A percentile compares a stretch with the other conserved stretches of the same genome.
These are phyloP conservation scores for Diarsia mendica DNA, from an alignment of 2,888 invertebrate species.

Conservation along the genomic window DNA sequence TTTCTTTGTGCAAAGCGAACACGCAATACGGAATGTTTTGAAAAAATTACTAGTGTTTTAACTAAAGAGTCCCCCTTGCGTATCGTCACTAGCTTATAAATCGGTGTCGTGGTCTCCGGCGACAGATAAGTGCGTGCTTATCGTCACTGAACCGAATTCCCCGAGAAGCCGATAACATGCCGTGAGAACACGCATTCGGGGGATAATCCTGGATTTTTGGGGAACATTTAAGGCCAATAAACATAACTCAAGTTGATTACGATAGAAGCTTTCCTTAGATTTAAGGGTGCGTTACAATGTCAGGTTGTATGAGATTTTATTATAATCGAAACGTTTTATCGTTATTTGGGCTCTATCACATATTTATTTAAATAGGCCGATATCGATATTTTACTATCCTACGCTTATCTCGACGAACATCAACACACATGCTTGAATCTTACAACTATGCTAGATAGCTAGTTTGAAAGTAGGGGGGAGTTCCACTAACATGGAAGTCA, in stretches of 20 bases:
- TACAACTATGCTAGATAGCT: constrained; percentile 38
- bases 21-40: constrained; percentile 54
- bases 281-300: constrained; percentile 60
- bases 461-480: constrained; percentile 25
- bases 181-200: constrained; percentile 80
- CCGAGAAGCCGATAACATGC: constrained; percentile 80
- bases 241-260: constrained; percentile 72
- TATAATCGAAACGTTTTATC: constrained; percentile 48
- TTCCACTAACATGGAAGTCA: constrained; percentile 49
- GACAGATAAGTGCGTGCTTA: constrained; percentile 85
- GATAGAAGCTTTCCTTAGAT: constrained; percentile 69
- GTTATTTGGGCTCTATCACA: constrained; percentile 39
- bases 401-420: constrained; percentile 16
- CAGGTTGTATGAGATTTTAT: constrained; percentile 67
- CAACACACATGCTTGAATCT: constrained; percentile 6
- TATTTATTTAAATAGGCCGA: constrained; percentile 40
- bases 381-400: constrained; percentile 28
- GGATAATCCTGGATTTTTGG: constrained; percentile 77
- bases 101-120: constrained; percentile 68
- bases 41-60: constrained; percentile 46
- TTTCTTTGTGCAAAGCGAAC: constrained; percentile 44
- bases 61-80: constrained; percentile 53
- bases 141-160: constrained; percentile 80
- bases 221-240: constrained; percentile 70
- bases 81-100: constrained; percentile 73